Evolutionary conservation across 2,888 invertebrate genomes (phyloP).

Genomic region (Chouioia cunea): DNA sequence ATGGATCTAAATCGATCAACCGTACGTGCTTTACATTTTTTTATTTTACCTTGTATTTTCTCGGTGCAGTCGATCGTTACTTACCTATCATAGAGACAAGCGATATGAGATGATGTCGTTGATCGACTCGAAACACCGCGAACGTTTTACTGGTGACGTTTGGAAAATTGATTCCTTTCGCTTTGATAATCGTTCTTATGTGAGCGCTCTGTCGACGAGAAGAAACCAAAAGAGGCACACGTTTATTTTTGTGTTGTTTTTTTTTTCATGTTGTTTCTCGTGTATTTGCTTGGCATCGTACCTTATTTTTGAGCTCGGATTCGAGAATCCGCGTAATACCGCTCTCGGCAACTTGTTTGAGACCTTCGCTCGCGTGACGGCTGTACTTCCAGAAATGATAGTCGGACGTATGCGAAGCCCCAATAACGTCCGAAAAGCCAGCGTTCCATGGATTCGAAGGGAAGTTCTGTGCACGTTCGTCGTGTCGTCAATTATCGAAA

Average conservation of each 20-base stretch:
- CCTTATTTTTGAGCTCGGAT: constrained; percentile 88
- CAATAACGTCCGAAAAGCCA: constrained; percentile 97
- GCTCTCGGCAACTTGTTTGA: constrained; percentile 89
- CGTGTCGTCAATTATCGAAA: no score
- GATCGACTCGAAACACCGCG: constrained; percentile 86
- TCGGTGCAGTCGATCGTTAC: constrained; percentile 32
- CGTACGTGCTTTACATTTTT: neutral
- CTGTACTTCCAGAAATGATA: constrained; percentile 94
- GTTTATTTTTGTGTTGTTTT: no score
- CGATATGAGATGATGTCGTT: constrained; percentile 87
- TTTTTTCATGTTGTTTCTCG: no score
- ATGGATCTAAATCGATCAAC: constrained; percentile 80
- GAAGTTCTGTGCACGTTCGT: constrained; percentile 85
- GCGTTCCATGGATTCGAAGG: constrained; percentile 91
- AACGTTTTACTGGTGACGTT: constrained; percentile 87
- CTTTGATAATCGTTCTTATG: constrained; percentile 88
- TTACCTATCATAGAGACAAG: constrained; percentile 88
- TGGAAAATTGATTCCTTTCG: constrained; percentile 91
- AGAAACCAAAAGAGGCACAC: no score
- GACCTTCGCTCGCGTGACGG: constrained; percentile 87
- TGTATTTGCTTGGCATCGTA: constrained; percentile 53
- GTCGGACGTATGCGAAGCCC: constrained; percentile 91
- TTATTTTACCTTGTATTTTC: neutral
- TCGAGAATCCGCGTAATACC: constrained; percentile 91
- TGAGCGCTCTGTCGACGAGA: constrained; percentile 74